Evolutionary conservation across 30 jellyfish, hydroid and myxozoan genomes (phyloP).

Genomic region (Clytia hemisphaerica): DNA sequence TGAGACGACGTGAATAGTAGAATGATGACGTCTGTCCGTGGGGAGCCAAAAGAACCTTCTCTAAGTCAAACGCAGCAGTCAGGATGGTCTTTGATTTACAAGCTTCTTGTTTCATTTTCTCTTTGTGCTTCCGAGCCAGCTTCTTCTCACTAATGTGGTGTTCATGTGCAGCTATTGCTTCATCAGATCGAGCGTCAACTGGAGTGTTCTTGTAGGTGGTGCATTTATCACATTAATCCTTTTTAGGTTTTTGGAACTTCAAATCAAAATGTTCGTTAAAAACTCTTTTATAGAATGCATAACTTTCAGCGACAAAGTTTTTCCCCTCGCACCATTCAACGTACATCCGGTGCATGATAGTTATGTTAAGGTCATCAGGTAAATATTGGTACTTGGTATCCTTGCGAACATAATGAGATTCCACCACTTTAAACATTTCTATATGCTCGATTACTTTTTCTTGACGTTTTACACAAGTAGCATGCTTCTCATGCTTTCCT

Average conservation of each 20-base stretch:
- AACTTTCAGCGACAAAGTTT: neutral
- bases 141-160: neutral
- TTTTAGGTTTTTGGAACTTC: constrained; percentile 1
- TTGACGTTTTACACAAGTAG: too few relatives aligned
- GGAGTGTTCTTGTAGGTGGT: neutral
- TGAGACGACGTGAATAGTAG: neutral
- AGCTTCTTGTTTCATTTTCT: neutral
- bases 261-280: neutral
- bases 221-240: neutral
- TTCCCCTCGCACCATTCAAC: too few relatives aligned
- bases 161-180: neutral
- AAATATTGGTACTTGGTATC: neutral
- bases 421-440: neutral
- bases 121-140: neutral
- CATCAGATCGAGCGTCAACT: neutral
- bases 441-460: neutral
- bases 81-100: neutral
- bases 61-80: constrained; percentile 12
- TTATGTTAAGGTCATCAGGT: neutral
- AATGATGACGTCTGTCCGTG: neutral
- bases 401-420: neutral
- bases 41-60: neutral
- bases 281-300: neutral
- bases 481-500: too few relatives aligned
- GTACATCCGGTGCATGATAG: neutral